Conservation (phyloP, 2,888 invertebrate genomes). For the Vanessa cardui region DNA sequence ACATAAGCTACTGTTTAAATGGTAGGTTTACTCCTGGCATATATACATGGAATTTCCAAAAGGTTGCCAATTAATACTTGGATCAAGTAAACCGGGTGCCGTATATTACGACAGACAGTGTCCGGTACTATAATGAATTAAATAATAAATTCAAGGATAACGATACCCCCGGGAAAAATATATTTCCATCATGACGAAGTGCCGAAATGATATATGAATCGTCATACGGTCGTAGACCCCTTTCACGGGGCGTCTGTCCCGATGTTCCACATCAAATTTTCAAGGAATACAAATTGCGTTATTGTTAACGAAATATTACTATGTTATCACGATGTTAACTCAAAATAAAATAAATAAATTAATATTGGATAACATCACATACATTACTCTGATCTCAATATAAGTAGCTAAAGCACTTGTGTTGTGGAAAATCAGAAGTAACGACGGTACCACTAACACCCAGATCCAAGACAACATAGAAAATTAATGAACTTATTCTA, state of each 20-base stretch:
- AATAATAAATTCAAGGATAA: constrained; percentile 37
- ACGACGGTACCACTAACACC: no score
- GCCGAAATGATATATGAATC: constrained; percentile 25
- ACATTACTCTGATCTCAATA: no score
- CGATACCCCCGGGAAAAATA: constrained; percentile 27
- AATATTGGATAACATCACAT: no score
- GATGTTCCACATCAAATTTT: constrained; percentile 3
- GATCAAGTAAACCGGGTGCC: constrained; percentile 15
- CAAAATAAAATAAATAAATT: not conserved
- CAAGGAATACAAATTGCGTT: constrained; percentile 1
- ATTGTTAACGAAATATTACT: not conserved
- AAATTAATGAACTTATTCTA: no score
- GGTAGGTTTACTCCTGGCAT: not conserved
- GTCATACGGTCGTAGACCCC: constrained; percentile 12
- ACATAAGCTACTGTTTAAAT: no score
- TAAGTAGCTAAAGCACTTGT: no score
- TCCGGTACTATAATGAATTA: constrained; percentile 31
- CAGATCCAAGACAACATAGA: no score
- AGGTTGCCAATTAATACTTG: constrained; percentile 26
- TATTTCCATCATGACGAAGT: constrained; percentile 20
- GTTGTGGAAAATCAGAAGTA: no score
- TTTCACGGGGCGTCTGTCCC: not conserved
- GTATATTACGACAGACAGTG: constrained; percentile 19
- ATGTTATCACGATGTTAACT: not conserved
- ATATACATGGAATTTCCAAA: constrained; percentile 3